Conservation (phyloP, 2,113 vertebrate genomes). For the Cyprinodon brontotheroides region DNA sequence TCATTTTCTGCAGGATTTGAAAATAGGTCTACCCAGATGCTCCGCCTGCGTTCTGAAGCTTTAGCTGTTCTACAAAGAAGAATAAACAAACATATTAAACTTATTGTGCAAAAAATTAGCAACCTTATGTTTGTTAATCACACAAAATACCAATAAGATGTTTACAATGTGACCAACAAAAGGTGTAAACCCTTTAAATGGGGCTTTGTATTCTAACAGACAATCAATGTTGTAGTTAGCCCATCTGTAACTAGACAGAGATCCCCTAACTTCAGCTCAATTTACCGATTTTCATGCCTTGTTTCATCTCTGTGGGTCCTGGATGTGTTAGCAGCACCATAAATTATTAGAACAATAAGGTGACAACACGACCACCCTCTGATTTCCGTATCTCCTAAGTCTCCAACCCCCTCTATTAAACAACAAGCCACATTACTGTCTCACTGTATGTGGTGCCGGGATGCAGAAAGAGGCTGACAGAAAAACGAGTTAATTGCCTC, state of each 20-base stretch:
- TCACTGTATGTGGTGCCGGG: constrained; percentile 66
- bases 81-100: neutral
- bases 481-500: constrained; percentile 72
- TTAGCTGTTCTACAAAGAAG: neutral
- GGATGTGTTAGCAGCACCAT: constrained; percentile 60
- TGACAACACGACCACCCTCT: constrained; percentile 72
- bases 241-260: constrained; percentile 45
- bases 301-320: constrained; percentile 54
- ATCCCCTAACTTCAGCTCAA: constrained; percentile 56
- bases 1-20: neutral
- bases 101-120: neutral
- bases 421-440: constrained; percentile 59
- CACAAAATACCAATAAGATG: neutral
- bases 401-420: constrained; percentile 31
- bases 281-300: constrained; percentile 67
- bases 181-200: neutral
- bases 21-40: neutral
- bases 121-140: neutral
- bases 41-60: neutral
- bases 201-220: neutral
- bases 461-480: constrained; percentile 42
- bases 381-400: constrained; percentile 56
- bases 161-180: neutral
- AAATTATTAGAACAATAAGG: constrained; percentile 73
- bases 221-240: neutral